Base-by-base conservation (phyloP, 2,797 vertebrate genomes). In the Podarcis lilfordi region DNA sequence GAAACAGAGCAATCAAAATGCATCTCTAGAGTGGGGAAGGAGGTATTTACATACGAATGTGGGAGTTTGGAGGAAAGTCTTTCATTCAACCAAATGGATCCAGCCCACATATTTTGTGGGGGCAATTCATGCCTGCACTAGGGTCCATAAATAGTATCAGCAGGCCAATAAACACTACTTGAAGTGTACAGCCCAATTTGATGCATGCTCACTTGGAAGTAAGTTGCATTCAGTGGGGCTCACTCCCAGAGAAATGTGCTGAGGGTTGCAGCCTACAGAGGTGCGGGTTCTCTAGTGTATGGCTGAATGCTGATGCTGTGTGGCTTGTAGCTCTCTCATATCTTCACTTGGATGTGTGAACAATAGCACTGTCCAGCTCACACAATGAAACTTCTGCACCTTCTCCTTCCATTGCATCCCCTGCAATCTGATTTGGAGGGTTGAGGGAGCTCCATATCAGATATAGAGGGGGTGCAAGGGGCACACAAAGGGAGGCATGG, bases 341-440 rank as follows among this genome's bases (percentile, higher is more conserved):
- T 79, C 15, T 55, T 79, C 23, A 10, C 40, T 76, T 43, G 74
- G n/a, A 61, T 78, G 2, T 55, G 85, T 88, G 74, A 88, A 72
- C 59, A 89, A 3, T 1, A 32, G 45, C 3, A 77, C 37, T 89
- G 19, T 8, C 5, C 81, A 35, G 32, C 19, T 15, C 8, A 78
- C 3, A 72, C 80, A 94, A 91, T 91, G 3, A 17, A 88, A 89
- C 88, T 89, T 64, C 64, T 55, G 1, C 50, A 15, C 50, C 50
- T 55, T 50, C 50, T 50, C 50, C 50, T 55, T 4, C 50, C 50
- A 55, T 55, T 55, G 50, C 50, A 55, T 3, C 50, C 50, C 13
- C 50, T 55, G 11, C 50, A 55, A 55, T 55, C 50, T 55, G 50
- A 4, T 55, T 55, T 55, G 50, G 13, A 23, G 61, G 19, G 5